Conservation (phyloP, 1,140 invertebrate genomes). For the Ephestia elutella region DNA sequence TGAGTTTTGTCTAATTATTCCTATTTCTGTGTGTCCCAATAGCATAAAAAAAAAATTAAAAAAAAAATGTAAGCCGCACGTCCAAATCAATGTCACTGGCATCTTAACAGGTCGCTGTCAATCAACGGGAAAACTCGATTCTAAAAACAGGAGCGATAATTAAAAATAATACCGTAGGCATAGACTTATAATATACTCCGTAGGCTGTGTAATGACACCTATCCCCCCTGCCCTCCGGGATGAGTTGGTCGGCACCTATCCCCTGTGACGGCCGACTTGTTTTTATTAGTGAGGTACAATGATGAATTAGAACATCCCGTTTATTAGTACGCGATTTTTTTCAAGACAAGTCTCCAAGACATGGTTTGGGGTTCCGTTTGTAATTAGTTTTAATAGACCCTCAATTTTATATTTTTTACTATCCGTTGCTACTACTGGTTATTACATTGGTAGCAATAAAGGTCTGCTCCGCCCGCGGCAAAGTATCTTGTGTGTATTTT, state of each 20-base stretch:
- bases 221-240: conserved; percentile 21
- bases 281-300: conserved; percentile 71
- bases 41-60: too few relatives aligned
- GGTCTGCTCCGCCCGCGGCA: too few relatives aligned
- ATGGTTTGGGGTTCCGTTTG: conserved; percentile 4
- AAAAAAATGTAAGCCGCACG: too few relatives aligned
- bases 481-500: too few relatives aligned
- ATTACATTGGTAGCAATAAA: too few relatives aligned
- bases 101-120: too few relatives aligned
- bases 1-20: too few relatives aligned
- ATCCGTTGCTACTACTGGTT: too few relatives aligned
- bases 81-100: too few relatives aligned
- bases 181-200: too few relatives aligned
- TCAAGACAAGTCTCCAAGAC: conserved; percentile 4
- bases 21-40: too few relatives aligned
- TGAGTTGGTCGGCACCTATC: neutral
- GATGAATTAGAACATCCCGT: conserved; percentile 64
- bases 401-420: too few relatives aligned
- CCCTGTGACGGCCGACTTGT: conserved; percentile 44
- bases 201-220: conserved; percentile 1
- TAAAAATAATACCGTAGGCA: conserved; percentile 1
- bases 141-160: neutral
- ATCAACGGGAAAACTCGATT: neutral
- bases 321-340: conserved; percentile 59
- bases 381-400: neutral